Conservation (phyloP, 1,140 invertebrate genomes). For the Orussus abietinus region DNA sequence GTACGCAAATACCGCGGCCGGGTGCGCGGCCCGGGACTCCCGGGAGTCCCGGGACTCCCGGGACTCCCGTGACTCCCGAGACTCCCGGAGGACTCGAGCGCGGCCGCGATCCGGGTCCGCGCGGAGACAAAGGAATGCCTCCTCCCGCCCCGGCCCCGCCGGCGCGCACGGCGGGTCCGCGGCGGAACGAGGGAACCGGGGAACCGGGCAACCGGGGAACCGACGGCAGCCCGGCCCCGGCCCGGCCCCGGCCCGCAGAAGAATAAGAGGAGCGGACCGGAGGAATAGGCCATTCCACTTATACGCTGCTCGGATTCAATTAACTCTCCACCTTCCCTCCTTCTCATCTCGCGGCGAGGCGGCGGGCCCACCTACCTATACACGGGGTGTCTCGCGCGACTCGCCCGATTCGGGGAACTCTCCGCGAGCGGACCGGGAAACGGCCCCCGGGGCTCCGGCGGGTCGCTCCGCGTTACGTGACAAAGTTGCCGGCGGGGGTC, state of each 20-base stretch:
- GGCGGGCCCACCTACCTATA: conserved; percentile 29
- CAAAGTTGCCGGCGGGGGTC: no score
- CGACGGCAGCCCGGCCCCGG: no score
- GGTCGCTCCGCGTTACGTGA: no score
- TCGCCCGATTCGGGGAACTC: no score
- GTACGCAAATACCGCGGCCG: conserved; percentile 38
- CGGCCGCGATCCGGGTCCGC: conserved; percentile 40
- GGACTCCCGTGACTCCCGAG: neutral
- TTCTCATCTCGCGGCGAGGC: conserved; percentile 33
- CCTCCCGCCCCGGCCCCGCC: conserved; percentile 15
- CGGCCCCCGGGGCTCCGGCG: no score
- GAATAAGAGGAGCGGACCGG: conserved; percentile 42
- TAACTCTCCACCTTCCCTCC: conserved; percentile 51
- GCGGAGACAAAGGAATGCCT: conserved; percentile 53
- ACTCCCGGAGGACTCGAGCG: conserved; percentile 18
- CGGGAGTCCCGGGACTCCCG: conserved; percentile 1
- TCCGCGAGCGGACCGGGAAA: no score
- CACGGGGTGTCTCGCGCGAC: conserved; percentile 28
- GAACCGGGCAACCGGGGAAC: conserved; percentile 36
- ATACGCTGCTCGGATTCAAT: conserved; percentile 55
- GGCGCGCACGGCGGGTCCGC: conserved; percentile 19
- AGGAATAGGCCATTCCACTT: conserved; percentile 54
- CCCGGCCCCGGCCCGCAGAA: no score
- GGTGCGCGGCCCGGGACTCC: neutral
- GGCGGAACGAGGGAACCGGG: conserved; percentile 21